These are phyloP conservation scores for Pteruthius melanotis DNA, from an alignment of 2,113 vertebrate genomes.

Conservation along the genomic window DNA sequence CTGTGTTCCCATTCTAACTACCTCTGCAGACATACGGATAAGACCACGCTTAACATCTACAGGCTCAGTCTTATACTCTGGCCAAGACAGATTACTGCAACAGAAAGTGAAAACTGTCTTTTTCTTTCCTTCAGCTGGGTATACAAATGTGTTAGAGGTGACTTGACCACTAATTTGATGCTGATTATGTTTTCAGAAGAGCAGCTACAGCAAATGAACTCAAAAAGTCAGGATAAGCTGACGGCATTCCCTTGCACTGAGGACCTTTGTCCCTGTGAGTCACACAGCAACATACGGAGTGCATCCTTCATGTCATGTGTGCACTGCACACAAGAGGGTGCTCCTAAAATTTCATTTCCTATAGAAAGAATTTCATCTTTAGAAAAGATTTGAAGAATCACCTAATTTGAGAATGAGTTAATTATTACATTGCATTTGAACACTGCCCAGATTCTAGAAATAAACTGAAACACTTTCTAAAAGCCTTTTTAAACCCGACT, in stretches of 20 bases:
- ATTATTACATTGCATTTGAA: neutral
- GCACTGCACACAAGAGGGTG: neutral
- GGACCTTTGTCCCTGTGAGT: neutral
- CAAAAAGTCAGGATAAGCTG: neutral
- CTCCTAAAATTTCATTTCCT: neutral
- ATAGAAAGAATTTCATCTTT: neutral
- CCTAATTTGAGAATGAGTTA: neutral
- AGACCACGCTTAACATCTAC: neutral
- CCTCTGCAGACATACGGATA: neutral
- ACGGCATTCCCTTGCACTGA: neutral
- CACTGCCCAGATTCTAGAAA: neutral
- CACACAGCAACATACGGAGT: neutral
- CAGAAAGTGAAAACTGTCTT: neutral
- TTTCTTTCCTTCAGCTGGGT: neutral
- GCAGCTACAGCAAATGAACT: neutral
- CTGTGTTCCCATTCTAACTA: neutral
- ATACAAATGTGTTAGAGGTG: neutral
- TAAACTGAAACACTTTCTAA: neutral
- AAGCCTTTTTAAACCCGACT: neutral
- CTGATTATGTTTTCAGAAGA: neutral
- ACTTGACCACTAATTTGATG: neutral
- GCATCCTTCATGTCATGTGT: neutral
- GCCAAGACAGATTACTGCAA: neutral
- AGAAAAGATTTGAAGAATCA: neutral
- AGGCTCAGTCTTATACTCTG: neutral